Percentiles rank a stretch among this genome's conserved stretches.
Evolutionary conservation across 2,888 invertebrate species (phyloP).

Genomic region (Endomychus coccineus): DNA sequence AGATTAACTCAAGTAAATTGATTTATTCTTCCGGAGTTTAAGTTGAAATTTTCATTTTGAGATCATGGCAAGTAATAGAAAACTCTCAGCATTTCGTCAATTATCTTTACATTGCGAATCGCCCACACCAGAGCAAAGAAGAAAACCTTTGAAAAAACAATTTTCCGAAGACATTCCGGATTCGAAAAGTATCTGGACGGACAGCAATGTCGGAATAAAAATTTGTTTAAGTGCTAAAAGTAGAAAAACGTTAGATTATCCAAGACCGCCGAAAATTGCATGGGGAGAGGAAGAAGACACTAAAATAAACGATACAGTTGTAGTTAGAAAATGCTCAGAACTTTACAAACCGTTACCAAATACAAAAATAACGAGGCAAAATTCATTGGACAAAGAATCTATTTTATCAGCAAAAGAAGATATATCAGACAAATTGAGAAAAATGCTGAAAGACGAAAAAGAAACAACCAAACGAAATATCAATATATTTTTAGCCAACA

Average conservation of each 20-base stretch:
- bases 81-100: slow-evolving; percentile 30
- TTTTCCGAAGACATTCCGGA: slow-evolving; percentile 33
- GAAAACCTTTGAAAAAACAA: slow-evolving; percentile 35
- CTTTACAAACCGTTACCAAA: slow-evolving; percentile 21
- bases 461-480: slow-evolving; percentile 47
- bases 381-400: slow-evolving; percentile 35
- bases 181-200: slow-evolving; percentile 22
- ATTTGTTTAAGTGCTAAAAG: slow-evolving; percentile 27
- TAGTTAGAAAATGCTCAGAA: slow-evolving; percentile 36
- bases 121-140: slow-evolving; percentile 23
- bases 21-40: too few species aligned
- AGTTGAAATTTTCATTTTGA: background rate
- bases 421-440: slow-evolving; percentile 39
- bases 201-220: slow-evolving; percentile 22
- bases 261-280: slow-evolving; percentile 28
- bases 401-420: slow-evolving; percentile 44
- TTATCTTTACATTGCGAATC: slow-evolving; percentile 36
- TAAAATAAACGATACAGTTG: slow-evolving; percentile 31
- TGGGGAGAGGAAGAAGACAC: slow-evolving; percentile 26
- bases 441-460: slow-evolving; percentile 6
- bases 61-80: slow-evolving; percentile 1
- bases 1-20: too few species aligned
- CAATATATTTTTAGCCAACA: slow-evolving; percentile 53
- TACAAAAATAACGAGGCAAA: slow-evolving; percentile 30
- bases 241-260: slow-evolving; percentile 13